A percentile compares a stretch with the other conserved stretches of the same genome.
phyloP scores from a whole-genome alignment of 2,888 invertebrate genomes.

The Eupithecia abbreviata region DNA sequence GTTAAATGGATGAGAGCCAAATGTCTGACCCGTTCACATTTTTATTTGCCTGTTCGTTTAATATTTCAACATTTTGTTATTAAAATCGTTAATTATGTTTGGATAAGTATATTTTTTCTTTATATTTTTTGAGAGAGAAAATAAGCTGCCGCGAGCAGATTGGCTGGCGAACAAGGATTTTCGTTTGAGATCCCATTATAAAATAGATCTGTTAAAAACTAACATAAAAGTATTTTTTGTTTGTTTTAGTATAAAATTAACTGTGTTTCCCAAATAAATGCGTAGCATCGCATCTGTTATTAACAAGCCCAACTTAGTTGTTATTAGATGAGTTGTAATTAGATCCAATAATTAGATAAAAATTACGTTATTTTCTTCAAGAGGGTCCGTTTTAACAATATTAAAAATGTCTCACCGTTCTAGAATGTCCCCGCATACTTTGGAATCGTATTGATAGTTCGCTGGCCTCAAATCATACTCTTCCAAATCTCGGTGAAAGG shows the following conservation, averaged over 20 bases:
- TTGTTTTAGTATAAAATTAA: neutral
- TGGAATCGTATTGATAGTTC: conserved; percentile 87
- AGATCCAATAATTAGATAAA: neutral
- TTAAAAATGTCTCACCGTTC: conserved; percentile 80
- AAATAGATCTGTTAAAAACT: neutral
- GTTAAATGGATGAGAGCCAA: conserved; percentile 28
- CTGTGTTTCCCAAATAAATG: neutral
- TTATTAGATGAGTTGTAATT: neutral
- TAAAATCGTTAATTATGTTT: neutral
- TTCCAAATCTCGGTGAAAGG: conserved; percentile 88
- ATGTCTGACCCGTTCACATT: conserved; percentile 25
- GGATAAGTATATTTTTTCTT: neutral
- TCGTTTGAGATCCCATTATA: neutral
- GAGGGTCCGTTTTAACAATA: neutral
- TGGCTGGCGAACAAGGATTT: neutral
- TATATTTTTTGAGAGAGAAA: neutral
- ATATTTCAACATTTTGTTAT: conserved; percentile 2
- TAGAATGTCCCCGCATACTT: conserved; percentile 86
- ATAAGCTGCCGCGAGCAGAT: neutral
- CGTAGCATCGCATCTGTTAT: neutral
- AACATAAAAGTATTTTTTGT: neutral
- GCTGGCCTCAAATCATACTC: conserved; percentile 90
- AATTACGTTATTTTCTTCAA: neutral
- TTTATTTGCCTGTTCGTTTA: conserved; percentile 14
- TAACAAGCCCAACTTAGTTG: neutral